Evolutionary conservation across 2,113 vertebrate genomes (phyloP), one percentile per base, ranked within the genome.

Genomic region (Phylloscopus whistleri): DNA sequence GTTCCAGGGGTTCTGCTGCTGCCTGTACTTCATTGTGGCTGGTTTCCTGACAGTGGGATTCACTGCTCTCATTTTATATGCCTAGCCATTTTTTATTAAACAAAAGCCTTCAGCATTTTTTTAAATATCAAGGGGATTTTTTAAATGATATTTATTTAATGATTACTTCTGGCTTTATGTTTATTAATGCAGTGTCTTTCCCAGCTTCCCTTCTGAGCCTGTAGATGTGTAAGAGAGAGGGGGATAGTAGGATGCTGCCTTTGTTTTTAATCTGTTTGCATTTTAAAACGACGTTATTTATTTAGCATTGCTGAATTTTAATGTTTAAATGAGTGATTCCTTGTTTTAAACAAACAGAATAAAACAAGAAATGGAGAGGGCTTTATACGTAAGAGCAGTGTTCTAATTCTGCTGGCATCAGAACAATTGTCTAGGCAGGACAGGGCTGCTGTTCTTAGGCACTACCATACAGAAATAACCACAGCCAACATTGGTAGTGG

Each of bases 161-260:
- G 79, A 96, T 81, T 74, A 90, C 88, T 96, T 73, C 88, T 93
- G 69, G 93, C 44, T 49, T 90, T 94, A 90, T 94, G 69, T 94
- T 95, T 97, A 96, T 96, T 96, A 96, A 96, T 90, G 60, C 28
- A 63, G 28, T 1, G 3, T 60, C 59, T 96, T 93, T 80, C 62
- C 64, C 56, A 81, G 83, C 5, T 55, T 96, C 68, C 56, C 85
- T 94, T 86, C 68, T 72, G 82, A 90, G 88, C 52, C 28, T 56
- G 27, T 46, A 39, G 77, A 68, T 53, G 52, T 93, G 83, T 64
- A 86, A 84, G 51, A 90, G 74, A 95, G 33, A 94, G 33, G 52
- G 27, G 37, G 39, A 77, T 48, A 90, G 64, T 80, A 63, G 49
- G 46, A 96, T 37, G 63, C 27, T 62, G 79, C 56, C 76, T 94